Conservation (phyloP, 2,113 vertebrate genomes). For the Notechis scutatus region DNA sequence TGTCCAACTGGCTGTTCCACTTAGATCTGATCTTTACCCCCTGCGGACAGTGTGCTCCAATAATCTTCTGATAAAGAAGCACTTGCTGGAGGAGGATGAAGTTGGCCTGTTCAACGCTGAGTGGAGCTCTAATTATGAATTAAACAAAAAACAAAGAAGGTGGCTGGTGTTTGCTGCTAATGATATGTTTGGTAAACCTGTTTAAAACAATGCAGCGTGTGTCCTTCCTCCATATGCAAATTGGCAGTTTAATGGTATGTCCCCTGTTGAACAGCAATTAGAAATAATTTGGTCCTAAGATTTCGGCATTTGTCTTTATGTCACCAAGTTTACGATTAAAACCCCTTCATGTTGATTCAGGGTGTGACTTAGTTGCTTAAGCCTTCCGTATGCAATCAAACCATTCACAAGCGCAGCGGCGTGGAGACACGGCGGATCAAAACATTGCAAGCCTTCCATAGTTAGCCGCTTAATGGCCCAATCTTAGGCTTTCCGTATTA, state of each 20-base stretch:
- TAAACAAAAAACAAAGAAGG: conserved; percentile 30
- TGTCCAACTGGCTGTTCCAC: conserved; percentile 2
- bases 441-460: conserved; percentile 35
- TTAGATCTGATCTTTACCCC: conserved; percentile 10
- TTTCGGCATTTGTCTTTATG: conserved; percentile 60
- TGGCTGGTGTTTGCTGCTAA: conserved; percentile 47
- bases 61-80: conserved; percentile 22
- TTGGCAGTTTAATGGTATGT: conserved; percentile 56
- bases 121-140: conserved; percentile 38
- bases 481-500: not conserved
- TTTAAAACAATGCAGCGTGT: conserved; percentile 58
- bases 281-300: conserved; percentile 58
- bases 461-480: not conserved
- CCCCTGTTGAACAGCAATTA: conserved; percentile 61
- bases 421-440: conserved; percentile 11
- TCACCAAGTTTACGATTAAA: conserved; percentile 56
- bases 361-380: conserved; percentile 42
- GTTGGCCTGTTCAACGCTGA: conserved; percentile 29
- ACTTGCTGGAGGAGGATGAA: not conserved
- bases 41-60: not conserved
- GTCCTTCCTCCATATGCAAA: conserved; percentile 53
- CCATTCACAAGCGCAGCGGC: conserved; percentile 41
- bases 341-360: conserved; percentile 33
- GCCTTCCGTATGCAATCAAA: conserved; percentile 51
- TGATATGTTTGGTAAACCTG: conserved; percentile 53